These are phyloP conservation scores for Novumbra hubbsi DNA, from an alignment of 2,797 vertebrate species.

Conservation along the genomic window DNA sequence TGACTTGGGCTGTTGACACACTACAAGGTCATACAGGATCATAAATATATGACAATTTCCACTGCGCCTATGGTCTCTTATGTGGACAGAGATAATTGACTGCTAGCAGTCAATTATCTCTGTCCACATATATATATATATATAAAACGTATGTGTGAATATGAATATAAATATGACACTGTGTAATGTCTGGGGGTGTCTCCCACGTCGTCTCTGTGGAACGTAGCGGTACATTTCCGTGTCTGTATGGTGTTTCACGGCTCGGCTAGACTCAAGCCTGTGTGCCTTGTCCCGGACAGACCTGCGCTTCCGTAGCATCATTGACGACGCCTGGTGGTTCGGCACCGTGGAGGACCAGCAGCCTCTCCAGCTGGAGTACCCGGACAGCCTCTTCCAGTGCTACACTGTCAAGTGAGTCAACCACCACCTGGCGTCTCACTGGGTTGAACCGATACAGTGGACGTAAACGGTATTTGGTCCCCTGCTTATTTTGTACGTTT, in stretches of 20 bases:
- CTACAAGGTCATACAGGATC: too few relatives aligned
- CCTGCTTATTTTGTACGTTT: too few relatives aligned
- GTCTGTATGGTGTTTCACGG: not conserved
- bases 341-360: constrained; percentile 94
- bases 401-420: constrained; percentile 85
- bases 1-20: too few relatives aligned
- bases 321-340: constrained; percentile 99
- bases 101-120: too few relatives aligned
- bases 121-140: too few relatives aligned
- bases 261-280: not conserved
- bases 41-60: too few relatives aligned
- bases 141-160: too few relatives aligned
- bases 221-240: not conserved
- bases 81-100: too few relatives aligned
- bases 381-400: constrained; percentile 98
- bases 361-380: constrained; percentile 93
- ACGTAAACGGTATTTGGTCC: too few relatives aligned
- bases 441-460: not conserved
- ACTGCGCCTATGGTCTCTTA: too few relatives aligned
- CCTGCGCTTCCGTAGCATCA: constrained; percentile 91
- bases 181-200: not conserved
- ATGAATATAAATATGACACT: too few relatives aligned
- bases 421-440: not conserved
- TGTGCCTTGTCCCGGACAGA: constrained; percentile 51
- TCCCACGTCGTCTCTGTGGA: not conserved